Conservation (phyloP, 2,113 vertebrate genomes). For the Tringa solitaria region DNA sequence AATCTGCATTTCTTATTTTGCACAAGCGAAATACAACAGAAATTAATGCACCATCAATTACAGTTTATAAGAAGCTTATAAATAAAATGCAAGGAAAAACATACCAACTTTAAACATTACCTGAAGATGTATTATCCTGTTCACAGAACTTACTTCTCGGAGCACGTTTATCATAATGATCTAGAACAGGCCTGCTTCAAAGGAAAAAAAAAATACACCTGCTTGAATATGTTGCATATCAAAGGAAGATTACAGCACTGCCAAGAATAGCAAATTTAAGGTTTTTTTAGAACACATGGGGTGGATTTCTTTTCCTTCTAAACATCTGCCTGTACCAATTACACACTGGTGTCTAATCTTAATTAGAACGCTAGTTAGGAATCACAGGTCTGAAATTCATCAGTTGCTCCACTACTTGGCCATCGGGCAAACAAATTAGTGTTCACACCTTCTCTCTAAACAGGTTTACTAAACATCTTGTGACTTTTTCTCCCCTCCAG, state of each 20-base stretch:
- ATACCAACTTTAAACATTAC: not conserved
- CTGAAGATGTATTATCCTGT: not conserved
- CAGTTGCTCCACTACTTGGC: not conserved
- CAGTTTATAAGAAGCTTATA: not conserved
- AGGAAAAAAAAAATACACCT: not conserved
- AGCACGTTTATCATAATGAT: not conserved
- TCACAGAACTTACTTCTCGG: not conserved
- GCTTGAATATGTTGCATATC: not conserved
- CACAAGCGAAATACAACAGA: not conserved
- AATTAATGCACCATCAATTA: not conserved
- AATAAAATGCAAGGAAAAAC: not conserved
- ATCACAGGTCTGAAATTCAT: not conserved
- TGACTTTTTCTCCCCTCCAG: not conserved
- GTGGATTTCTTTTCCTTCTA: not conserved
- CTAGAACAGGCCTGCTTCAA: constrained; percentile 17
- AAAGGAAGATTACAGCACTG: not conserved
- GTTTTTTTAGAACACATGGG: not conserved
- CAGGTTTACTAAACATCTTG: not conserved
- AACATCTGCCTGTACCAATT: not conserved
- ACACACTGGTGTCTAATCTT: not conserved
- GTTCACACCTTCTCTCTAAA: not conserved
- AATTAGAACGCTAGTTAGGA: not conserved
- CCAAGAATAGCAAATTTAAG: not conserved
- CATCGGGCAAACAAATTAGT: not conserved
- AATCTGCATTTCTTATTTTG: not conserved